Evolutionary conservation across 1,140 invertebrate genomes (phyloP).

Genomic region (Anagrus nilaparvatae): DNA sequence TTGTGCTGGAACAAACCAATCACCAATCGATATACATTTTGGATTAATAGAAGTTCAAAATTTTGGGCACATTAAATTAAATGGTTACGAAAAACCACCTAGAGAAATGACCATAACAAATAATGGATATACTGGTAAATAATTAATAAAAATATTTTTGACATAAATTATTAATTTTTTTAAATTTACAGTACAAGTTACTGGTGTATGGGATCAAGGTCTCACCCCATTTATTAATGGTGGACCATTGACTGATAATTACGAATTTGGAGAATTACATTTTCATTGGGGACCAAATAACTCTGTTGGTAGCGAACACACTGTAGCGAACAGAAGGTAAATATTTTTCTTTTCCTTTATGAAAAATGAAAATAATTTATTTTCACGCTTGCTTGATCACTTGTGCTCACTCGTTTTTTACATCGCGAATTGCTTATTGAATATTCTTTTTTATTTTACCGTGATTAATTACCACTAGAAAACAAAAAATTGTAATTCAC

Average conservation of each 20-base stretch:
- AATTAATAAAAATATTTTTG: too few species aligned
- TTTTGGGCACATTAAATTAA: constrained; percentile 38
- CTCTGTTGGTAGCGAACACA: constrained; percentile 73
- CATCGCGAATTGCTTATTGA: too few species aligned
- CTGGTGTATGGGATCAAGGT: constrained; percentile 39
- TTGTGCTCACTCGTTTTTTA: too few species aligned
- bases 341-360: too few species aligned
- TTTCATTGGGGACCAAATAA: constrained; percentile 67
- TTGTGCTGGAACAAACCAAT: constrained; percentile 25
- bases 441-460: too few species aligned
- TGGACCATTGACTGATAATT: constrained; percentile 57
- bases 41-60: constrained; percentile 7
- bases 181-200: constrained; percentile 42
- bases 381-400: too few species aligned
- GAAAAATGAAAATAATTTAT: too few species aligned
- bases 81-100: constrained; percentile 44
- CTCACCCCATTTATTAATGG: constrained; percentile 45
- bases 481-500: too few species aligned
- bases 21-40: constrained; percentile 31
- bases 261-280: constrained; percentile 68
- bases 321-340: constrained; percentile 50
- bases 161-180: too few species aligned
- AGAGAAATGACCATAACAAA: constrained; percentile 47
- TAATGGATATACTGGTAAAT: constrained; percentile 63
- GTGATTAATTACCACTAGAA: too few species aligned